These are phyloP conservation scores for Ptilodon capucinus DNA, from an alignment of 2,888 invertebrate species.

Conservation along the genomic window DNA sequence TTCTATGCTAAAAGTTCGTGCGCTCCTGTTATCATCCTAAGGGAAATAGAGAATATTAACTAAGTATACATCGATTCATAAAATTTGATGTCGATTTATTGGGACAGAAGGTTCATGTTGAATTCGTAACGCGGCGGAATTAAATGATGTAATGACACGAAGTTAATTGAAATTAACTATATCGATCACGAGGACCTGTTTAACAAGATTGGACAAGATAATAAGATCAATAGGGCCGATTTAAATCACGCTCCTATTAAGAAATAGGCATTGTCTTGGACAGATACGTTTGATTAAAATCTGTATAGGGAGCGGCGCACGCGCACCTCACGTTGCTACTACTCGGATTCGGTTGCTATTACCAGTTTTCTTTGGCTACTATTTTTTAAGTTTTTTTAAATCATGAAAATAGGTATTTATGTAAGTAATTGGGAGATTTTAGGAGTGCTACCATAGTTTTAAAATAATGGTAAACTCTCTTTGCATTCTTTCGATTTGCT, in stretches of 20 bases:
- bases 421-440: neutral
- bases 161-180: constrained; percentile 11
- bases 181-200: constrained; percentile 23
- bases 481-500: too few relatives aligned
- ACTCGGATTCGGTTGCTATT: constrained; percentile 4
- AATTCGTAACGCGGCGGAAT: neutral
- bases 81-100: neutral
- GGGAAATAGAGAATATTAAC: too few relatives aligned
- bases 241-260: constrained; percentile 42
- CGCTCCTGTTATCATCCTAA: neutral
- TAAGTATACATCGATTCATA: neutral
- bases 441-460: too few relatives aligned
- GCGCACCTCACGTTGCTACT: constrained; percentile 30
- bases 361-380: neutral
- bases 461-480: too few relatives aligned
- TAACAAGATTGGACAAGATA: constrained; percentile 40
- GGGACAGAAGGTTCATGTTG: neutral
- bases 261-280: constrained; percentile 56
- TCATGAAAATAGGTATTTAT: neutral
- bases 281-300: constrained; percentile 50
- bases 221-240: constrained; percentile 30
- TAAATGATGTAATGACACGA: constrained; percentile 15
- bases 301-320: constrained; percentile 41
- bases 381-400: neutral
- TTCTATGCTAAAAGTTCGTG: neutral